Base-by-base conservation (phyloP, 2,888 invertebrate genomes). In the Lycophotia porphyrea region DNA sequence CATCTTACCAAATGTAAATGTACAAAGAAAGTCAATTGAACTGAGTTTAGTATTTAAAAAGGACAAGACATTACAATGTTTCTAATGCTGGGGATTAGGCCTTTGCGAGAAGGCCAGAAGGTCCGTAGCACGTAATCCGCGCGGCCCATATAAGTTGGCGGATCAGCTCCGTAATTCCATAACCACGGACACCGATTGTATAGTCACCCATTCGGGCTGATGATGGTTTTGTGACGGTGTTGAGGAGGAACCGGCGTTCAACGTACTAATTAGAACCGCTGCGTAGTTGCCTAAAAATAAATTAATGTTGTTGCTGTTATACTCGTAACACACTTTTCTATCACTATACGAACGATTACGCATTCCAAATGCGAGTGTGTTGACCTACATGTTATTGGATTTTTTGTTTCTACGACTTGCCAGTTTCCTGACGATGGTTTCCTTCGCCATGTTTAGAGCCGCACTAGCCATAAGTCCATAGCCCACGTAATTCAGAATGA, bases 401-500 rank as follows among this genome's bases (percentile, higher is more conserved):
- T 15, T 11, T 27, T 21, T 21, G 9, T 66, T 66, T 47, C 15
- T 9, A 36, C 0, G 1, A n/a, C 5, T n/a, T 24, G 9, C 15
- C 1, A 7, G 7, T n/a, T 42, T 63, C 18, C 31, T 36, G 1
- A 13, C 2, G 1, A 27, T n/a, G 4, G 24, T 61, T 42, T 21
- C 21, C 27, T 34, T 39, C 5, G 18, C 42, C 21, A 3, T 60
- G 5, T 18, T 24, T n/a, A 42, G 11, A 34, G 5, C 24, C 21
- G 9, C n/a, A 39, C 8, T 2, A 27, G 3, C 49, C 18, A 21
- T n/a, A n/a, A n/a, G n/a, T n/a, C n/a, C n/a, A n/a, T 39, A 21
- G 2, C 4, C 18, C 2, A 31, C 24, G 39, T 72, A 63, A 70
- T 52, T 24, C 31, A 31, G 34, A 78, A 73, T 82, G 36, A 8